Evolutionary conservation across 1,140 invertebrate species (phyloP).

Genomic region (Drosophila nikananu): DNA sequence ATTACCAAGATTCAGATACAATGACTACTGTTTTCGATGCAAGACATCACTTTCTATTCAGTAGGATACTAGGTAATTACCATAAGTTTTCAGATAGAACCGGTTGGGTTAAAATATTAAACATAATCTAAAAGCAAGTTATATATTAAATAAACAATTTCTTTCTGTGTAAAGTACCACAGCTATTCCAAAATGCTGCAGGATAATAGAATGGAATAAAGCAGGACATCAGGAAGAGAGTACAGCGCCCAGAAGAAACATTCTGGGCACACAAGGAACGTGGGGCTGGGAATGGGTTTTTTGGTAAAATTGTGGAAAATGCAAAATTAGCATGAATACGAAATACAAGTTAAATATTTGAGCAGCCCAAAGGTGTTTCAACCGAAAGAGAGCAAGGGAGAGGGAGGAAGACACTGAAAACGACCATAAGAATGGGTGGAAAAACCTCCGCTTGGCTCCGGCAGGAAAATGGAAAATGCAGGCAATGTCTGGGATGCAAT

Average conservation of each 20-base stretch:
- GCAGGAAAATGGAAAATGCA: constrained; percentile 34
- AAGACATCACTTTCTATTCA: too few relatives aligned
- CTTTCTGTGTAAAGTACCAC: constrained; percentile 5
- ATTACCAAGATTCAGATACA: too few relatives aligned
- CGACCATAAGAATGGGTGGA: constrained; percentile 36
- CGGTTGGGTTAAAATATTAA: too few relatives aligned
- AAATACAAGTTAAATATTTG: constrained; percentile 84
- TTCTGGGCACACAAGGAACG: constrained; percentile 28
- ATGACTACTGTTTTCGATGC: too few relatives aligned
- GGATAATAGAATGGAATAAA: constrained; percentile 59
- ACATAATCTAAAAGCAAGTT: too few relatives aligned
- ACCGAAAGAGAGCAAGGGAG: constrained; percentile 1
- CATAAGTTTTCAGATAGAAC: too few relatives aligned
- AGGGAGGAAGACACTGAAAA: constrained; percentile 1
- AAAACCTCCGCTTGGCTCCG: constrained; percentile 3
- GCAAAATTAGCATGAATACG: constrained; percentile 84
- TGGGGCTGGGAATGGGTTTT: constrained; percentile 38
- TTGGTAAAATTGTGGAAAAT: constrained; percentile 79
- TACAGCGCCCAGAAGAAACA: constrained; percentile 16
- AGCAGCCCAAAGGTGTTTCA: constrained; percentile 63
- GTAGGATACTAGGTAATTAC: too few relatives aligned
- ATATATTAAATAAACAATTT: too few relatives aligned
- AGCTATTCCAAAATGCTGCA: constrained; percentile 43
- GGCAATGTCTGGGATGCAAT: constrained; percentile 55
- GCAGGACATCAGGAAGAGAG: constrained; percentile 20